phyloP scores from a whole-genome alignment of 2,113 vertebrate species.

The Loxodonta africana region DNA sequence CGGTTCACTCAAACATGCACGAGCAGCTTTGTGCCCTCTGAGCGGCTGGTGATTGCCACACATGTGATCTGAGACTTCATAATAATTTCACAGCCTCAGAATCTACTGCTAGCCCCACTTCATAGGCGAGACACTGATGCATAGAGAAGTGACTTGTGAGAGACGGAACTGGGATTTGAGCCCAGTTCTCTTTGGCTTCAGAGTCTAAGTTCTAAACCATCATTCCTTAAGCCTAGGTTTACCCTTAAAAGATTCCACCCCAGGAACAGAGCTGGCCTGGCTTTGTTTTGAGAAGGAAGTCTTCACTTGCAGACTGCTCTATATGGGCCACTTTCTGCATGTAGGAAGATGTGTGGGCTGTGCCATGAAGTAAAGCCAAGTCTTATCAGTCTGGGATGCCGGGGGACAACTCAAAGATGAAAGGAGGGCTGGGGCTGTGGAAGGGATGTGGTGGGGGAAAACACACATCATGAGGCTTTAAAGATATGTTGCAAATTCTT shows the following conservation, averaged over 20 bases:
- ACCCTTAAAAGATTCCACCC: background rate
- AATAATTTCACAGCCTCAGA: background rate
- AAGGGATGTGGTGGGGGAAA: background rate
- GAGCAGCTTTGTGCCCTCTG: background rate
- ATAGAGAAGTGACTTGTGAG: background rate
- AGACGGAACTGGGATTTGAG: background rate
- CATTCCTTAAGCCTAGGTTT: background rate
- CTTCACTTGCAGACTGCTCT: background rate
- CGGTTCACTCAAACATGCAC: background rate
- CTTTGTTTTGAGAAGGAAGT: background rate
- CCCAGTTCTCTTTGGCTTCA: background rate
- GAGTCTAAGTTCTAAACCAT: background rate
- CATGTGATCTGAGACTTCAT: too few relatives aligned
- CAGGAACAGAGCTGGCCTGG: background rate
- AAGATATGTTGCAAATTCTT: background rate
- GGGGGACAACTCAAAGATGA: background rate
- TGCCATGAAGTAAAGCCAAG: background rate
- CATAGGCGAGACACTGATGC: background rate
- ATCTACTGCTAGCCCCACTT: background rate
- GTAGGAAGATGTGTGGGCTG: background rate
- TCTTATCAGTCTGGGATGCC: background rate
- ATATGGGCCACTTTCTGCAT: background rate
- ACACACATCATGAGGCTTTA: background rate
- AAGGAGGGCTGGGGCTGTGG: too few relatives aligned
- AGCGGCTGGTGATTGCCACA: background rate